Evolutionary conservation across 1,140 invertebrate genomes (phyloP), one percentile per base, ranked within the genome.

Genomic region (Trachymyrmex cornetzi): DNA sequence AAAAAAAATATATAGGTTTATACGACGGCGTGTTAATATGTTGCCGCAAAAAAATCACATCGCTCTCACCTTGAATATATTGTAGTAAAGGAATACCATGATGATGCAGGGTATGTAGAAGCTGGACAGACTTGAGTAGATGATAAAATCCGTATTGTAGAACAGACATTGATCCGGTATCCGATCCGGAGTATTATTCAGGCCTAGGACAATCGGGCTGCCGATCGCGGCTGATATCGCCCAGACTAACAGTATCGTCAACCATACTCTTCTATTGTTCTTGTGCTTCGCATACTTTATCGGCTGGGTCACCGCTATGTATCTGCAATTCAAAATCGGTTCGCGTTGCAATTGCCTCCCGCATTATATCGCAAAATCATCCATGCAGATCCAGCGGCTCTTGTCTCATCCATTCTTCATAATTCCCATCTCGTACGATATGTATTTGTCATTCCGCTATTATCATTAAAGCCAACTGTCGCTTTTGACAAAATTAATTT

Each of bases 101-200:
- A 99, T 98, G 92, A 99, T 97, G 95, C 99, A 99, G 6, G 99
- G 99, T 93, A 99, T 99, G 95, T 99, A 99, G 97, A 99, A 99
- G 89, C 99, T 99, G 77, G 98, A 98, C 91, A 99, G 96, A 63
- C 99, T 99, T 14, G 99, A 99, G 95, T 99, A 99, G 89, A 99
- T 98, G 92, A 99, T 98, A 95, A 99, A 99, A 95, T 99, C 98
- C 67, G 98, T 97, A 96, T 99, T 99, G 96, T 99, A 99, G 96
- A 99, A 99, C 79, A 98, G 96, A 95, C 99, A 99, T 88, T 98
- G 96, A 93, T 98, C 97, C 66, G 96, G 96, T 91, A 97, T 95
- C 77, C 98, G 96, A 94, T 98, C 96, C 5, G 97, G 97, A 1
- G 98, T 98, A 93, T 98, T 97, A 96, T 99, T 99, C 69, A 99